These are phyloP conservation scores for Willisornis vidua DNA, from an alignment of 2,113 vertebrate genomes.

Conservation along the genomic window DNA sequence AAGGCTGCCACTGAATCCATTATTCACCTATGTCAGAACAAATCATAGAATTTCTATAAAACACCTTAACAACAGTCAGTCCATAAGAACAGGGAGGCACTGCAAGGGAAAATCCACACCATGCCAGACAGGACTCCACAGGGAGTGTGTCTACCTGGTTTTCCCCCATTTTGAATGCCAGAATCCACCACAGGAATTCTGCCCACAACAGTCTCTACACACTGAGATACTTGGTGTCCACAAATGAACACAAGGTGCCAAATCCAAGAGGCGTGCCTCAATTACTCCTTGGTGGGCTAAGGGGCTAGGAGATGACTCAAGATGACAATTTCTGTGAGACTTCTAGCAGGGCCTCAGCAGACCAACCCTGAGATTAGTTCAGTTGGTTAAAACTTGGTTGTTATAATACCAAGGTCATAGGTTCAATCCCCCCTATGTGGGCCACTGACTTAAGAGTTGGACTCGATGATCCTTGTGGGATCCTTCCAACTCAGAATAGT, in stretches of 20 bases:
- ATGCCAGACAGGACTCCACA: background rate
- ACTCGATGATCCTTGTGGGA: too few relatives aligned
- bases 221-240: background rate
- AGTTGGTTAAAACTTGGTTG: too few relatives aligned
- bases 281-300: background rate
- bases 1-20: background rate
- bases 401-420: too few relatives aligned
- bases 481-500: too few relatives aligned
- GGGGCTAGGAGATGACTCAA: background rate
- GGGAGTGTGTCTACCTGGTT: background rate
- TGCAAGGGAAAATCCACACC: background rate
- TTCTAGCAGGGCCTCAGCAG: background rate
- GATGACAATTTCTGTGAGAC: background rate
- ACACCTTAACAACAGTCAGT: background rate
- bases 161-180: background rate
- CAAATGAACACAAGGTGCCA: background rate
- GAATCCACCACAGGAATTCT: slow-evolving; percentile 16
- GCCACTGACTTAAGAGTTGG: too few relatives aligned
- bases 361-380: too few relatives aligned
- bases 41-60: background rate
- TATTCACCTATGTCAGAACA: background rate
- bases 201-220: background rate
- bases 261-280: background rate
- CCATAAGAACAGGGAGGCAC: background rate
- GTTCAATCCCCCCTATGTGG: too few relatives aligned